Base-by-base conservation (phyloP, 2,797 vertebrate species). In the Cuculus canorus region DNA sequence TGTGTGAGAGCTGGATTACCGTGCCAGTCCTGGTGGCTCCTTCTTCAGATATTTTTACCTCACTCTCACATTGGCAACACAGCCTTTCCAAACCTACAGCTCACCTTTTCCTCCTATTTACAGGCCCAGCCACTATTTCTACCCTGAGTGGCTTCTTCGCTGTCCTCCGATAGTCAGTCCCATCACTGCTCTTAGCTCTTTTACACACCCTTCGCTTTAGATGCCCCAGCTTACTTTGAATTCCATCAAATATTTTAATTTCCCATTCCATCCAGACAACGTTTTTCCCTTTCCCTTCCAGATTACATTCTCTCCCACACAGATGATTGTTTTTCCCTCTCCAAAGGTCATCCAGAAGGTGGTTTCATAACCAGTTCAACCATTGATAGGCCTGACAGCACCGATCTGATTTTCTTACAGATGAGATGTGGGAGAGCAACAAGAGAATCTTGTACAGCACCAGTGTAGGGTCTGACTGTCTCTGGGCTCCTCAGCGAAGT, bases 161-260 rank as follows among this genome's bases (percentile, higher is more conserved):
- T 93, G 78, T 87, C 88, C 65, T 93, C 86, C 90, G 82, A 85
- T 82, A 90, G 79, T 70, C 82, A 92, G 80, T 81, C 80, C 86
- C 41, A 92, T 88, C 85, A 86, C 93, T 96, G 93, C 77, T 95
- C 84, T 95, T 88, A 97, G 93, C 86, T 97, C 81, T 92, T 97
- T 97, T 86, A 88, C 78, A 91, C 76, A 93, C 72, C 88, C 88
- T 97, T 94, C 33, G 18, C 93, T 97, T 97, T 76, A 97, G 96
- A 96, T 96, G 96, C 75, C 79, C 92, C 83, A 93, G 68, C 68
- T 97, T 95, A 86, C 96, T 97, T 93, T 89, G 72, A 96, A 95
- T 97, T 94, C 95, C 96, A 94, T 96, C 94, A 96, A 97, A 96
- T 97, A 97, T 96, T 97, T 97, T 94, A 78, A 97, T 97, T 97